A percentile compares a stretch with the other conserved stretches of the same genome.
These are phyloP conservation scores for Eupithecia pulchellata DNA, from an alignment of 2,888 invertebrate species.

Conservation along the genomic window DNA sequence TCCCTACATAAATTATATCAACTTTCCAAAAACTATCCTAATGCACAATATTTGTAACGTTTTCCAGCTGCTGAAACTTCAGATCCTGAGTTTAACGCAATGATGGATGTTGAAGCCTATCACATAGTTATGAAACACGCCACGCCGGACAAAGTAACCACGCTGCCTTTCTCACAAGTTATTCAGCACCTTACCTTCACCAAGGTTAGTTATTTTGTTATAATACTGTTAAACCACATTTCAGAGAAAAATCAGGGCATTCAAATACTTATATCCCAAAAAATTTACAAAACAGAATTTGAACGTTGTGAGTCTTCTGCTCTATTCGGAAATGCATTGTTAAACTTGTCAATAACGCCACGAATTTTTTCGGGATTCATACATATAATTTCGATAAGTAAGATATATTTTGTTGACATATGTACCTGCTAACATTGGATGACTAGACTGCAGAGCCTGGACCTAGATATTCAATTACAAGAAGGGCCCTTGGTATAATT, in stretches of 20 bases:
- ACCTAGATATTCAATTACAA: neutral
- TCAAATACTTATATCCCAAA: neutral
- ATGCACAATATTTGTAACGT: neutral
- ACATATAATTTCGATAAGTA: too few relatives aligned
- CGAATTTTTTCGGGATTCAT: too few relatives aligned
- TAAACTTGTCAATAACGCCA: too few relatives aligned
- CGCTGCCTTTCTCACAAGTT: slow-evolving; percentile 70
- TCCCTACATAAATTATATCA: neutral
- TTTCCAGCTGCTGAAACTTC: slow-evolving; percentile 57
- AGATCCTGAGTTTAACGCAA: slow-evolving; percentile 70
- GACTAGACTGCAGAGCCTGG: neutral
- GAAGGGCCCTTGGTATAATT: neutral
- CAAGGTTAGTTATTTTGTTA: slow-evolving; percentile 49
- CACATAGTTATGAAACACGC: slow-evolving; percentile 63
- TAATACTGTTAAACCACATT: neutral
- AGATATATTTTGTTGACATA: neutral
- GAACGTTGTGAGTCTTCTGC: too few relatives aligned
- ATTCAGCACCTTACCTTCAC: slow-evolving; percentile 54
- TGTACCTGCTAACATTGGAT: neutral
- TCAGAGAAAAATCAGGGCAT: neutral
- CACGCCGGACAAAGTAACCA: slow-evolving; percentile 66
- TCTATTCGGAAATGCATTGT: neutral
- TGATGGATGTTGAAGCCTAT: slow-evolving; percentile 73
- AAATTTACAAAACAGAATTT: neutral
- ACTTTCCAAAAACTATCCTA: neutral